Base-by-base conservation (phyloP, 2,888 invertebrate species). In the Sycophila texana region DNA sequence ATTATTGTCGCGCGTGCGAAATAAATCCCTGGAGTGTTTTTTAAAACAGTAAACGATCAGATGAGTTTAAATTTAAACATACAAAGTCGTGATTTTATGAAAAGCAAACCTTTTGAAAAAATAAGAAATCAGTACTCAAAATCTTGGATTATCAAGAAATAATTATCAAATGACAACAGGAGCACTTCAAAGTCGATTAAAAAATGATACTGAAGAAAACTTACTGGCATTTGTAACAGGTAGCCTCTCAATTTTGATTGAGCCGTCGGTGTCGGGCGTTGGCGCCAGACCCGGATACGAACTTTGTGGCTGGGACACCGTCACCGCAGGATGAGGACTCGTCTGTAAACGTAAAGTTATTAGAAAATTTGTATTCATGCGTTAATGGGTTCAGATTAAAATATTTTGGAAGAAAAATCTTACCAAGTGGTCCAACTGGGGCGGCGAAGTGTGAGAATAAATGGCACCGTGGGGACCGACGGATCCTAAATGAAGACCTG, bases 181-280 rank as follows among this genome's bases (percentile, higher is more conserved):
- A 60, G 67, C 70, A 51, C 66, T 66, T 26, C 18, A 26, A 18
- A 49, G 26, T 20, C 49, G n/a, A 49, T 47, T 22, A 49, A 55
- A 18, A 20, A 51, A 16, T 49, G 7, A 12, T 58, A 12, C 13
- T 5, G 12, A 22, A 49, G 51, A 71, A 60, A 3, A 92, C 93
- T 91, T 85, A 94, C 94, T 94, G 85, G 93, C 93, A 87, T 93
- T 93, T 83, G 92, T 92, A 87, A 92, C 91, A 76, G 92, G 91
- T 87, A 93, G 92, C 86, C 94, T 91, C 89, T 94, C 94, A 89
- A 94, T 92, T 89, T 94, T 94, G 88, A 94, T 93, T 76, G 94
- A 92, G 53, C 93, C 92, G 86, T 94, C 94, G 26, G 92, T 89
- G 88, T 91, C 91, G 77, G 89, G 89, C 79, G 91, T 93, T 89